These are phyloP conservation scores for Cyprinodon diabolis DNA, from an alignment of 2,797 vertebrate genomes.

Conservation along the genomic window DNA sequence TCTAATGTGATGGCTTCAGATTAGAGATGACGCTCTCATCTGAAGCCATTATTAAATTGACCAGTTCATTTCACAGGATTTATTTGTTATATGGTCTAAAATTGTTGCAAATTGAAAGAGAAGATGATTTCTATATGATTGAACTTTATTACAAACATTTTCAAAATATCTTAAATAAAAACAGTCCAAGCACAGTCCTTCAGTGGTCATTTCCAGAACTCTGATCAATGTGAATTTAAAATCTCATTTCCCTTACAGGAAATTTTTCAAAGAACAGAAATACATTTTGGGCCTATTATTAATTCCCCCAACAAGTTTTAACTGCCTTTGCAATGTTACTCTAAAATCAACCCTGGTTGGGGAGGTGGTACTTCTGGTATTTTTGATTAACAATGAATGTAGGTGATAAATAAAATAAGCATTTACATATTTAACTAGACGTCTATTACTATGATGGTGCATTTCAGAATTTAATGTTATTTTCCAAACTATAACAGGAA, in stretches of 20 bases:
- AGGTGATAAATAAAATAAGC: too few relatives aligned
- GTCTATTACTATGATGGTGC: too few relatives aligned
- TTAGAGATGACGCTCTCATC: too few relatives aligned
- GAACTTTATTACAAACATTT: not conserved
- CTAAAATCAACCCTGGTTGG: not conserved
- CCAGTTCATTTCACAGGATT: conserved; percentile 29
- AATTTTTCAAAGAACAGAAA: not conserved
- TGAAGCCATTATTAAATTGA: conserved; percentile 39
- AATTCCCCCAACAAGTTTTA: not conserved
- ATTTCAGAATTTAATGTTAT: too few relatives aligned
- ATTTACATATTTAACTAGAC: too few relatives aligned
- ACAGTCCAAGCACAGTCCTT: not conserved
- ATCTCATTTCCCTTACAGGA: not conserved
- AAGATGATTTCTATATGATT: not conserved
- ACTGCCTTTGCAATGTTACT: not conserved
- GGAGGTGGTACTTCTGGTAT: not conserved
- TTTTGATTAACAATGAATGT: too few relatives aligned
- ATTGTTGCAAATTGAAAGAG: not conserved
- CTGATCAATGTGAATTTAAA: not conserved
- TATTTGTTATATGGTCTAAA: not conserved
- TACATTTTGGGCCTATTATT: not conserved
- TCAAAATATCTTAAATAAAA: not conserved
- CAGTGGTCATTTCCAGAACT: not conserved
- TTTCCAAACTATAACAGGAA: not conserved
- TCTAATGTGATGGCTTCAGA: too few relatives aligned